A percentile compares a stretch with the other conserved stretches of the same genome.
Conservation (phyloP, 2,888 invertebrate species). For the Acronicta aceris region DNA sequence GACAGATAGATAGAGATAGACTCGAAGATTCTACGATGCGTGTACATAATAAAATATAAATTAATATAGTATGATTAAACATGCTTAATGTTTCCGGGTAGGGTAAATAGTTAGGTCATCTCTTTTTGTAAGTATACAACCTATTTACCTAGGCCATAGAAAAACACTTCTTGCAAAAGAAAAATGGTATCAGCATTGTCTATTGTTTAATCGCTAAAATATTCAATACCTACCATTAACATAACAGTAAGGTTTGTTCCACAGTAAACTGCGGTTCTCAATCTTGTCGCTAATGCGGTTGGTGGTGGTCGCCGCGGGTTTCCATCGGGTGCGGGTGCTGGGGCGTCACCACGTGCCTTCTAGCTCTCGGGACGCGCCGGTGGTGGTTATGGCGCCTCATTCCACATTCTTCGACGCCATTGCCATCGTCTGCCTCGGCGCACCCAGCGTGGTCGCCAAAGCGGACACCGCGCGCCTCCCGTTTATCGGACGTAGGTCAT, state of each 20-base stretch:
- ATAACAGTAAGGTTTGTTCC: constrained; percentile 57
- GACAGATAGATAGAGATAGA: no score
- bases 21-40: no score
- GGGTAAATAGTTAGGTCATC: no score
- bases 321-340: constrained; percentile 93
- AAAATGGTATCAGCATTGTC: no score
- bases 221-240: constrained; percentile 7
- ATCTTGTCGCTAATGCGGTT: constrained; percentile 92
- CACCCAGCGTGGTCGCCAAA: constrained; percentile 97
- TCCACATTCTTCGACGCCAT: constrained; percentile 97
- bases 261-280: constrained; percentile 90
- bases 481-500: constrained; percentile 96
- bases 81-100: no score
- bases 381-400: constrained; percentile 96
- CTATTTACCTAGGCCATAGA: no score
- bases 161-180: no score
- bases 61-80: no score
- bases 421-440: constrained; percentile 94
- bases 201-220: no score
- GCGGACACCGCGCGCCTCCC: constrained; percentile 95
- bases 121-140: no score
- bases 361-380: constrained; percentile 92
- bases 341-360: constrained; percentile 89
- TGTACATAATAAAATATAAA: no score
- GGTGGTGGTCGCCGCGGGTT: constrained; percentile 94